A percentile compares a stretch with the other conserved stretches of the same genome.
Evolutionary conservation across 2,113 vertebrate genomes (phyloP).

Genomic region (Tragelaphus buxtoni): DNA sequence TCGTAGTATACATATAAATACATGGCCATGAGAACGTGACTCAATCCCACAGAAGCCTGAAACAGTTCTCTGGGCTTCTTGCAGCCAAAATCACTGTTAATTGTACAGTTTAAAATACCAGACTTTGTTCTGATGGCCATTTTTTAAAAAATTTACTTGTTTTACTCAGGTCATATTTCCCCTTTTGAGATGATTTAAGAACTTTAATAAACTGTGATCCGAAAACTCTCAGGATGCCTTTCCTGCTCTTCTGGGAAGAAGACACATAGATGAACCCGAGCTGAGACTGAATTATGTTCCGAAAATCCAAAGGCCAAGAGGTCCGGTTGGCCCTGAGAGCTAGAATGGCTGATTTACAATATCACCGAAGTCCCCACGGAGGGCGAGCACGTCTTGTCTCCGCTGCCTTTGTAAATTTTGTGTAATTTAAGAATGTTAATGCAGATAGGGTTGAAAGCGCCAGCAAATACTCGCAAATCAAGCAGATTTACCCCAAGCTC

Average conservation of each 20-base stretch:
- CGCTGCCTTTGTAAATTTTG: conserved; percentile 46
- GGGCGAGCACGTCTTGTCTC: conserved; percentile 44
- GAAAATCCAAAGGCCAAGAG: conserved; percentile 59
- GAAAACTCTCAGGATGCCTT: conserved; percentile 66
- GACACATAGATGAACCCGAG: conserved; percentile 61
- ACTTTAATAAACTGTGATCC: conserved; percentile 76
- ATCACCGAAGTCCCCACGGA: conserved; percentile 44
- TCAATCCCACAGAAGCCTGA: neutral
- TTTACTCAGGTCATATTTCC: conserved; percentile 63
- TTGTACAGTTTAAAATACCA: conserved; percentile 54
- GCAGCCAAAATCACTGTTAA: conserved; percentile 37
- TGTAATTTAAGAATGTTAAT: conserved; percentile 58
- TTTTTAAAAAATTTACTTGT: conserved; percentile 47
- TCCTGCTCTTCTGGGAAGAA: conserved; percentile 66
- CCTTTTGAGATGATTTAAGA: conserved; percentile 76
- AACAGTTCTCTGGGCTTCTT: neutral
- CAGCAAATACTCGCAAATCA: conserved; percentile 45
- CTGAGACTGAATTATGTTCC: conserved; percentile 73
- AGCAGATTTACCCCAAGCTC: conserved; percentile 47
- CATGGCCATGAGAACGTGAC: neutral
- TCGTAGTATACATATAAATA: neutral
- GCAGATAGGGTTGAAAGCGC: conserved; percentile 45
- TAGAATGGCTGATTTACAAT: conserved; percentile 65
- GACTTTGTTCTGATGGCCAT: conserved; percentile 63
- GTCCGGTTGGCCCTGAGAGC: conserved; percentile 29